Percentiles rank a stretch among this genome's conserved stretches.
Evolutionary conservation across 2,888 invertebrate species (phyloP).

Genomic region (Capitulum mitella): DNA sequence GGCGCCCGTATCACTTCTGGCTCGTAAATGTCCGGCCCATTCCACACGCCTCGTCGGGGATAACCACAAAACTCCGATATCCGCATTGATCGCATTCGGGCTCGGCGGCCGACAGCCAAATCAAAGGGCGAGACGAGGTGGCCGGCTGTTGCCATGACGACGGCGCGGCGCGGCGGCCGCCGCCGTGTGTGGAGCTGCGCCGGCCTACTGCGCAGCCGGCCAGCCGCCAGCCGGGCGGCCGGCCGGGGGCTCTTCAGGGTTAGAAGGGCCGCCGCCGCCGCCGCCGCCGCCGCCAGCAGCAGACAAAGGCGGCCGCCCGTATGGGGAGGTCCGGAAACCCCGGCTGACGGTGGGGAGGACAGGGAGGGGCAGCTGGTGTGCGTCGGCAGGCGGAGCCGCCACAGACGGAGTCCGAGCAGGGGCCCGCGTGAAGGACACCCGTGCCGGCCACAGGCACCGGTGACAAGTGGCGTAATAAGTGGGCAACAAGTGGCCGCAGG

Average conservation of each 20-base stretch:
- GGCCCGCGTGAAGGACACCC: neutral
- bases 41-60: too few relatives aligned
- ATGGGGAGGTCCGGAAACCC: neutral
- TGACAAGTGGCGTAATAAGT: neutral
- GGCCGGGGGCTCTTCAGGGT: neutral
- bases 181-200: too few relatives aligned
- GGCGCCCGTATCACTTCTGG: too few relatives aligned
- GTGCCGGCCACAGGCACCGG: neutral
- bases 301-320: neutral
- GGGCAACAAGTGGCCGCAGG: conserved; percentile 2
- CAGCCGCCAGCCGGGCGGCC: neutral
- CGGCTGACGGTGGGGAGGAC: conserved; percentile 1
- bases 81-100: too few relatives aligned
- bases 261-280: neutral
- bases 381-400: neutral
- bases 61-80: too few relatives aligned
- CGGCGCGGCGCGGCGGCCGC: neutral
- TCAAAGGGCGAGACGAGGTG: too few relatives aligned
- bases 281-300: too few relatives aligned
- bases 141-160: neutral
- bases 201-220: neutral
- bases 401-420: neutral
- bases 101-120: too few relatives aligned
- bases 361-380: neutral
- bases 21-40: too few relatives aligned